Evolutionary conservation across 2,888 invertebrate genomes (phyloP).

Genomic region (Lumbricus terrestris): DNA sequence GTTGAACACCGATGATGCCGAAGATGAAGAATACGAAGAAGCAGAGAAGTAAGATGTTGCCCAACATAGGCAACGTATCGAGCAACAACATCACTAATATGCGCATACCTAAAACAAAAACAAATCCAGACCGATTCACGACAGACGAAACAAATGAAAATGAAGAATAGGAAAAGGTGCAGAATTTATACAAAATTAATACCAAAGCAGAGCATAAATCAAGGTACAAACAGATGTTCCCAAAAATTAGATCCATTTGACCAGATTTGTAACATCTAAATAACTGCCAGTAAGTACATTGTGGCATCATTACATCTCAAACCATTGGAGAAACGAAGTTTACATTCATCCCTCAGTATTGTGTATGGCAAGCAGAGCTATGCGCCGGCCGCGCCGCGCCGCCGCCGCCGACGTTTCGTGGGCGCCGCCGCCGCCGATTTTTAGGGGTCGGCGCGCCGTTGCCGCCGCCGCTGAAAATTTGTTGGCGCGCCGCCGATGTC

Average conservation of each 20-base stretch:
- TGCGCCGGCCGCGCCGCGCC: no score
- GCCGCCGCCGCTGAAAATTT: no score
- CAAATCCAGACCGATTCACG: background rate
- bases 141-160: background rate
- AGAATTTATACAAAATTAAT: background rate
- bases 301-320: no score
- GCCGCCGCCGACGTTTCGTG: no score
- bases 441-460: no score
- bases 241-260: background rate
- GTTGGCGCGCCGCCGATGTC: no score
- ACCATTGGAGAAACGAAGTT: no score
- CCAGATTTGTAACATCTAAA: background rate
- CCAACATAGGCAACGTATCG: conserved; percentile 98
- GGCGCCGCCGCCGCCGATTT: no score
- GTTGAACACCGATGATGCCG: conserved; percentile 97
- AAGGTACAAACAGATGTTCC: background rate
- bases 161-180: background rate
- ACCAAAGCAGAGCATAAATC: background rate
- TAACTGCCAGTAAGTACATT: background rate
- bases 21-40: conserved; percentile 99
- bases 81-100: conserved; percentile 96
- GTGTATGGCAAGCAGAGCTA: no score
- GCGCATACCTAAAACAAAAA: conserved; percentile 80
- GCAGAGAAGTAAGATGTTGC: conserved; percentile 91
- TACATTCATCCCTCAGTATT: no score